Conservation (phyloP, 2,113 vertebrate genomes). For the Periophthalmodon schlosseri region DNA sequence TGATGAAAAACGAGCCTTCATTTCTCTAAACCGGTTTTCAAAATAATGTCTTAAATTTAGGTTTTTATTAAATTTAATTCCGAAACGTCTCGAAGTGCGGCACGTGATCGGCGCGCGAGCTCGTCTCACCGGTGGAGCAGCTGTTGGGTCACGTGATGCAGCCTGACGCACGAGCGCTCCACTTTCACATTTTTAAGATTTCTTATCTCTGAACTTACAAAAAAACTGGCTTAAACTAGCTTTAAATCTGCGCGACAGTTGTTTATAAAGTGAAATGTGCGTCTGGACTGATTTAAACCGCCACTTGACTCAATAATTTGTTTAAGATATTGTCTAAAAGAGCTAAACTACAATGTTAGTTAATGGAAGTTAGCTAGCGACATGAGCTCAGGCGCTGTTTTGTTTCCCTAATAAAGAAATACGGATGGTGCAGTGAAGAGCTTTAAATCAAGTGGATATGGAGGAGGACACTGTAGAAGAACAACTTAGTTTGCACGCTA, state of each 20-base stretch:
- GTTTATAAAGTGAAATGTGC: not conserved
- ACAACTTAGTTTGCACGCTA: slow-evolving; percentile 81
- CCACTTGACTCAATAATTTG: not conserved
- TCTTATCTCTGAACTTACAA: not conserved
- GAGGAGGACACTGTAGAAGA: slow-evolving; percentile 71
- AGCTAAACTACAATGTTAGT: not conserved
- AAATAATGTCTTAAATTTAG: no score
- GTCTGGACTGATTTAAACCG: not conserved
- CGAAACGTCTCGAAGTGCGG: not conserved
- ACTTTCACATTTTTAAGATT: slow-evolving; percentile 25
- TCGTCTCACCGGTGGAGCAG: not conserved
- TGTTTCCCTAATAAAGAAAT: not conserved
- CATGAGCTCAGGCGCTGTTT: not conserved
- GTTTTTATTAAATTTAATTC: no score
- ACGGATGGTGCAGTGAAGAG: not conserved
- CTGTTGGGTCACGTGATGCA: slow-evolving; percentile 46
- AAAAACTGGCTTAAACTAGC: not conserved
- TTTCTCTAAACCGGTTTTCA: no score
- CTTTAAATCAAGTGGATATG: slow-evolving; percentile 26
- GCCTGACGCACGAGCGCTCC: slow-evolving; percentile 48
- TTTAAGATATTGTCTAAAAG: not conserved
- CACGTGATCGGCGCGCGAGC: not conserved
- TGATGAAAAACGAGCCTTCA: no score
- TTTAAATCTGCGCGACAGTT: not conserved
- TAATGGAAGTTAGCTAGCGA: not conserved